phyloP scores from a whole-genome alignment of 2,113 vertebrate species.

The Elephantulus edwardii region DNA sequence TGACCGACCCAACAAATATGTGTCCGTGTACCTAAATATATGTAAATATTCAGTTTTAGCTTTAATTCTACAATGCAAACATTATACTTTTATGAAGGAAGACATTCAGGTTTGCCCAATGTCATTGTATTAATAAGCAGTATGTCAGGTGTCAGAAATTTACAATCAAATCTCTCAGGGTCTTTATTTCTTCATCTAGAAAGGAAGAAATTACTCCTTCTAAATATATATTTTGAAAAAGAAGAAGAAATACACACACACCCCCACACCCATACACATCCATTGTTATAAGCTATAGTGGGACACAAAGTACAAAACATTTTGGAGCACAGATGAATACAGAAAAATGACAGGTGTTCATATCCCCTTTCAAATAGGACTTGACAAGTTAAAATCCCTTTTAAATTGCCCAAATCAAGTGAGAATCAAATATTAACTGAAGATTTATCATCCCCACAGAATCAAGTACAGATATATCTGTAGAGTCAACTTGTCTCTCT shows the following conservation, averaged over 20 bases:
- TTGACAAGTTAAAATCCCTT: constrained; percentile 51
- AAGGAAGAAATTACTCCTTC: neutral
- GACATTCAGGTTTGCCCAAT: neutral
- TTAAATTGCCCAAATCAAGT: neutral
- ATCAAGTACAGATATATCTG: neutral
- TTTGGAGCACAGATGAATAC: neutral
- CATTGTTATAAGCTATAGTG: neutral
- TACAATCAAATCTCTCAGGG: neutral
- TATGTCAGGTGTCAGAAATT: neutral
- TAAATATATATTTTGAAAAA: constrained; percentile 1
- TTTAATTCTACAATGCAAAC: neutral
- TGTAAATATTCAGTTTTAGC: neutral
- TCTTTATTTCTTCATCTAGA: neutral
- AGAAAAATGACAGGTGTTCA: constrained; percentile 4
- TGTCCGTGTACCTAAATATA: rapidly evolving
- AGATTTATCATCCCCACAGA: constrained; percentile 24
- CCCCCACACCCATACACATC: neutral
- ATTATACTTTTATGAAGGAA: neutral
- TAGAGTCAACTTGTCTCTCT: neutral
- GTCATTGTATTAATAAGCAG: neutral
- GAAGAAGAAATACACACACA: neutral
- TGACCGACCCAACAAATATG: rapidly evolving
- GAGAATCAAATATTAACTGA: constrained; percentile 45
- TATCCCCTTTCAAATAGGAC: constrained; percentile 20
- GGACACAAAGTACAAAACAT: neutral